Percentiles rank a stretch among this genome's conserved stretches.
Conservation (phyloP, 1,140 invertebrate species). For the Pogonognathellus flavescens region DNA sequence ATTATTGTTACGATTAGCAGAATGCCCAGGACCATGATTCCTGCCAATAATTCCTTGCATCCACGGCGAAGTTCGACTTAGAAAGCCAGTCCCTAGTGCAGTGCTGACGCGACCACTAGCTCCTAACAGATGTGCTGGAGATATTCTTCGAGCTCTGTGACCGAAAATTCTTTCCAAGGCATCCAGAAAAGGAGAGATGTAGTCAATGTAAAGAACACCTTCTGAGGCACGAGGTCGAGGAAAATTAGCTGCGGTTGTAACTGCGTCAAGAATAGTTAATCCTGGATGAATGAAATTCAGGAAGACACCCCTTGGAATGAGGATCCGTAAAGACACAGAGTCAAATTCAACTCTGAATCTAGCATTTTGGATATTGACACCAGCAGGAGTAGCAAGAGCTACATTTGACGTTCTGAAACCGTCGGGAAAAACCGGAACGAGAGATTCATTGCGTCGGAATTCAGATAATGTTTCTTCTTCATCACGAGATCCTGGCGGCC, state of each 20-base stretch:
- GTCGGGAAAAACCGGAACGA: slow-evolving; percentile 51
- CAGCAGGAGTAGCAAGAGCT: background rate
- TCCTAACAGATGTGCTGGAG: background rate
- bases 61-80: slow-evolving; percentile 21
- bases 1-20: slow-evolving; percentile 2
- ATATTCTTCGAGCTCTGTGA: slow-evolving; percentile 39
- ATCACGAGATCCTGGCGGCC: slow-evolving; percentile 62
- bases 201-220: slow-evolving; percentile 60
- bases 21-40: slow-evolving; percentile 21
- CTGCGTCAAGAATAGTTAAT: slow-evolving; percentile 58
- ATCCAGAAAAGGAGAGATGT: slow-evolving; percentile 60
- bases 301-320: slow-evolving; percentile 12
- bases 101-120: background rate
- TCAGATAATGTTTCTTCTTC: slow-evolving; percentile 61
- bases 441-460: slow-evolving; percentile 53
- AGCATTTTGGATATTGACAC: background rate
- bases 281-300: slow-evolving; percentile 62
- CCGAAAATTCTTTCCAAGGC: slow-evolving; percentile 61
- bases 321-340: slow-evolving; percentile 39
- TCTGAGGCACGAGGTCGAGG: slow-evolving; percentile 51
- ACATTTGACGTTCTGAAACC: slow-evolving; percentile 20
- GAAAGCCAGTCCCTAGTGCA: background rate
- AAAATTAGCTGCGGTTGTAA: slow-evolving; percentile 54
- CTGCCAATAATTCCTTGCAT: slow-evolving; percentile 12
- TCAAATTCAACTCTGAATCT: slow-evolving; percentile 59